These are phyloP conservation scores for Agonum fuliginosum DNA, from an alignment of 2,888 invertebrate species.

Conservation along the genomic window DNA sequence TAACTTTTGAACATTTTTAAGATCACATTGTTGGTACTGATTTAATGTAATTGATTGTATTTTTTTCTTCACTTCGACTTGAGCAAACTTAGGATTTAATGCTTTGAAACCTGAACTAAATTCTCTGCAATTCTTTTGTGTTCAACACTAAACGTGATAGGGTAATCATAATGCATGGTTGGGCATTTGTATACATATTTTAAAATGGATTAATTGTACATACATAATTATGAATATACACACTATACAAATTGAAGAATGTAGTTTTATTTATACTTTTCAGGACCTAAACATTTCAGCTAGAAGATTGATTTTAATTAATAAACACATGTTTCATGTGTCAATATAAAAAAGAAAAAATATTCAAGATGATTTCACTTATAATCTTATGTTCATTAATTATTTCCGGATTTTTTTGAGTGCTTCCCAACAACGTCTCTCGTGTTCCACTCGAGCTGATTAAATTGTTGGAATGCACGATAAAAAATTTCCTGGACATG, in stretches of 20 bases:
- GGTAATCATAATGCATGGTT: slow-evolving; percentile 46
- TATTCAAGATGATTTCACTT: too few species aligned
- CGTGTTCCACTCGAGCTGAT: too few species aligned
- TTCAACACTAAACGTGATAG: slow-evolving; percentile 42
- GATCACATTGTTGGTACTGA: too few species aligned
- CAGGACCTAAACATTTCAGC: background rate
- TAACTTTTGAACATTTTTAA: too few species aligned
- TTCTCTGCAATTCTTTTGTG: slow-evolving; percentile 38
- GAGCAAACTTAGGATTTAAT: slow-evolving; percentile 38
- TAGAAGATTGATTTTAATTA: background rate
- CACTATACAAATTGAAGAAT: slow-evolving; percentile 47
- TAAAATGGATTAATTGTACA: slow-evolving; percentile 56
- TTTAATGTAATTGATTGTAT: too few species aligned
- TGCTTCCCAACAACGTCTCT: too few species aligned
- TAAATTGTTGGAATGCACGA: too few species aligned
- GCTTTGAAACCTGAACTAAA: slow-evolving; percentile 34
- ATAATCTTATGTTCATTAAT: too few species aligned
- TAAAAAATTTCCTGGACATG: too few species aligned
- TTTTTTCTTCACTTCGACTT: slow-evolving; percentile 16
- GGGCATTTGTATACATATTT: slow-evolving; percentile 56
- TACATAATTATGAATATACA: slow-evolving; percentile 54
- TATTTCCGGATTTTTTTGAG: too few species aligned
- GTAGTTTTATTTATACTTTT: slow-evolving; percentile 31
- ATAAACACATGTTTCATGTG: too few species aligned
- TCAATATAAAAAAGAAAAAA: too few species aligned